Conservation (phyloP, 2,113 vertebrate genomes). For the Carassius carassius region DNA sequence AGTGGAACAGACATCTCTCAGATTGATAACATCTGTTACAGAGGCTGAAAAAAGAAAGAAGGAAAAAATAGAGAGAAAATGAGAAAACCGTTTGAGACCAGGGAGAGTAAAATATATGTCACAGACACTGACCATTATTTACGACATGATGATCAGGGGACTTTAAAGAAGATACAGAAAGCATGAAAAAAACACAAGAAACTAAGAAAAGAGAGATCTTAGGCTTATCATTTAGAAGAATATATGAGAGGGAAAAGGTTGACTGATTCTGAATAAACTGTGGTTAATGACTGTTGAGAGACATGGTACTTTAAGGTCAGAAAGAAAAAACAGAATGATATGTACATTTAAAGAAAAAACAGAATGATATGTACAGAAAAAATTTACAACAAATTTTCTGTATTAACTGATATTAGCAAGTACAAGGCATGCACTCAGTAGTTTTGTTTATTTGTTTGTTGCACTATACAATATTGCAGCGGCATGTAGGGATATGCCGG, state of each 20-base stretch:
- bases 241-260: neutral
- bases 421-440: no score
- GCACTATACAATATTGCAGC: neutral
- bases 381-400: neutral
- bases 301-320: neutral
- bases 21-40: conserved; percentile 46
- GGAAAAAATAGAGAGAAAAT: neutral
- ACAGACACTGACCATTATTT: conserved; percentile 30
- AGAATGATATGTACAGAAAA: neutral
- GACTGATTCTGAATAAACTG: neutral
- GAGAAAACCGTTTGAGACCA: neutral
- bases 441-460: neutral
- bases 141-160: neutral
- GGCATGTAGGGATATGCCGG: no score
- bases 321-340: neutral
- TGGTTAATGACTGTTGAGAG: neutral
- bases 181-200: neutral
- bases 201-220: neutral
- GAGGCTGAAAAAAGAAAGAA: neutral
- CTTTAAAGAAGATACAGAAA: neutral
- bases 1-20: conserved; percentile 29
- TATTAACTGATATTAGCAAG: neutral
- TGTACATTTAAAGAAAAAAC: no score
- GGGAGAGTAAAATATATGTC: conserved; percentile 28
- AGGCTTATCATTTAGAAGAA: neutral